These are phyloP conservation scores for Glandiceps talaboti DNA, from an alignment of 53 echinoderm and acorn worm species.

Conservation along the genomic window DNA sequence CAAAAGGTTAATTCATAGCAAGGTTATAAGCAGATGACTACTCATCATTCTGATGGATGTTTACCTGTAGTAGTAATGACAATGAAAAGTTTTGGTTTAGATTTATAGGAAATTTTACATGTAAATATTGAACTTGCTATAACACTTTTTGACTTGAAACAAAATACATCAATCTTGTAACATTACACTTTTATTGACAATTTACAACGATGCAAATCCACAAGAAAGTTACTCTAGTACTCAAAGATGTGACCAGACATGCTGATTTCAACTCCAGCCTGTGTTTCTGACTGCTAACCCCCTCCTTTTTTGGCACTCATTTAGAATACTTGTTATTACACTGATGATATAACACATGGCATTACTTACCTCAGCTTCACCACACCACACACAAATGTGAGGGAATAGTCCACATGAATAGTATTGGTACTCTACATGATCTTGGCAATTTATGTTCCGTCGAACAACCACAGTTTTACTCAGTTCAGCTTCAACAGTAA, in stretches of 20 bases:
- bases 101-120: not conserved
- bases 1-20: no score
- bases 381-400: not conserved
- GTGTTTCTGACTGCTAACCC: not conserved
- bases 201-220: not conserved
- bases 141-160: not conserved
- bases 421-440: not conserved
- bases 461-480: not conserved
- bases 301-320: not conserved
- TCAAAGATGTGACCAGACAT: not conserved
- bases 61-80: not conserved
- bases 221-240: not conserved
- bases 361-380: not conserved
- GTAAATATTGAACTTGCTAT: not conserved
- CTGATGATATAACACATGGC: not conserved
- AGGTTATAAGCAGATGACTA: not conserved
- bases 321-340: no score
- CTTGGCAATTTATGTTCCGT: not conserved
- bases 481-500: not conserved
- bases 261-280: not conserved
- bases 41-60: not conserved
- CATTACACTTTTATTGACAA: not conserved
- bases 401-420: not conserved
- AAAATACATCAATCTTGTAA: not conserved
- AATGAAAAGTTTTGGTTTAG: not conserved